These are phyloP conservation scores for Scelioninae gen. 2 DNA, from an alignment of 2,888 invertebrate genomes.

Conservation along the genomic window DNA sequence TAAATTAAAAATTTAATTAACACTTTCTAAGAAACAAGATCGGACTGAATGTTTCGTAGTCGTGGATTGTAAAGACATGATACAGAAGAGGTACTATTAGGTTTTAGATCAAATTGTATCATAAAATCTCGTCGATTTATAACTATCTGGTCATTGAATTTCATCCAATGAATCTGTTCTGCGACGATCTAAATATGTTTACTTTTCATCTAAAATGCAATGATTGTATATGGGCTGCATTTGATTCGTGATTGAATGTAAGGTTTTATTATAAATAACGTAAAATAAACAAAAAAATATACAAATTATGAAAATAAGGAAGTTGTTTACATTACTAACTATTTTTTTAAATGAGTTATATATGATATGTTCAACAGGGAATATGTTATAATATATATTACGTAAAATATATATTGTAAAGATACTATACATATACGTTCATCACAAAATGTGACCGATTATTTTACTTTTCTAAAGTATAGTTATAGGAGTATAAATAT, in stretches of 20 bases:
- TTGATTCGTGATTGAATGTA: slow-evolving; percentile 74
- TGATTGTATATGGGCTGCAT: slow-evolving; percentile 74
- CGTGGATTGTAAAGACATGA: slow-evolving; percentile 69
- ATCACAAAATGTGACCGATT: no score
- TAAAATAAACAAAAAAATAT: slow-evolving; percentile 71
- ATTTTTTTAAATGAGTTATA: no score
- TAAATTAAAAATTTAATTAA: neutral
- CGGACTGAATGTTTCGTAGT: slow-evolving; percentile 67
- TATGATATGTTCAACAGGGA: no score
- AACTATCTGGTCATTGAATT: slow-evolving; percentile 62
- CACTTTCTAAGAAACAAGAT: slow-evolving; percentile 55
- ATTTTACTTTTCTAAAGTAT: no score
- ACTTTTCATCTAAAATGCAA: slow-evolving; percentile 72
- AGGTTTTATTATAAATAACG: slow-evolving; percentile 72
- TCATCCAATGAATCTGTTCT: slow-evolving; percentile 61
- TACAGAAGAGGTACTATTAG: slow-evolving; percentile 69
- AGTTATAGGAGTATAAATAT: no score
- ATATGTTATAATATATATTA: no score
- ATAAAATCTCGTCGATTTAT: slow-evolving; percentile 65
- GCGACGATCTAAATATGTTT: slow-evolving; percentile 64
- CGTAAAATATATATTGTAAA: no score
- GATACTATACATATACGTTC: no score
- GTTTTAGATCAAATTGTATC: slow-evolving; percentile 63
- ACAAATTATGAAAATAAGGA: slow-evolving; percentile 52
- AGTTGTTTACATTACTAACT: slow-evolving; percentile 9